Evolutionary conservation across 2,797 vertebrate genomes (phyloP).

Genomic region (Lepilemur septentrionalis): DNA sequence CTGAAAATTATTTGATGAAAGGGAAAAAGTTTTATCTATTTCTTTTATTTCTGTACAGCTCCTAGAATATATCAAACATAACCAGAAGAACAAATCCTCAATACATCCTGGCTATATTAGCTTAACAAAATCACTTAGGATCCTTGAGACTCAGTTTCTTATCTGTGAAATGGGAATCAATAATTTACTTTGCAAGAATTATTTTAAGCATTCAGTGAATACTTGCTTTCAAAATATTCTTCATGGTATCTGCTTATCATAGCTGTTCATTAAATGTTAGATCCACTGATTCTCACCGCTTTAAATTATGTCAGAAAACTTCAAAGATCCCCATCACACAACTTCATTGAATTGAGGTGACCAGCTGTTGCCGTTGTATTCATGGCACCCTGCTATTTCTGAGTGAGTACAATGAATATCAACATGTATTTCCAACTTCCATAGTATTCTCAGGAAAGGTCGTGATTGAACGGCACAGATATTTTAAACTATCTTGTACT

Average conservation of each 20-base stretch:
- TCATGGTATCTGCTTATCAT: neutral
- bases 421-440: neutral
- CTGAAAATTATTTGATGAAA: neutral
- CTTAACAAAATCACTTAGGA: neutral
- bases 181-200: neutral
- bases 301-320: neutral
- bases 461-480: neutral
- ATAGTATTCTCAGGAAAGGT: neutral
- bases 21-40: neutral
- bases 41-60: neutral
- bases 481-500: neutral
- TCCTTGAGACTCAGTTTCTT: neutral
- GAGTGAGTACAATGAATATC: neutral
- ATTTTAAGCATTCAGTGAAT: constrained; percentile 15
- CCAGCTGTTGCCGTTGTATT: neutral
- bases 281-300: neutral
- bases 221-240: neutral
- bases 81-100: neutral
- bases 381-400: neutral
- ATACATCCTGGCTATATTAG: neutral
- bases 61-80: neutral
- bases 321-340: neutral
- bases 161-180: neutral
- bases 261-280: neutral
- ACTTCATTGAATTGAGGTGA: neutral